Evolutionary conservation across 2,113 vertebrate species (phyloP).

Genomic region (Urocolius indicus): DNA sequence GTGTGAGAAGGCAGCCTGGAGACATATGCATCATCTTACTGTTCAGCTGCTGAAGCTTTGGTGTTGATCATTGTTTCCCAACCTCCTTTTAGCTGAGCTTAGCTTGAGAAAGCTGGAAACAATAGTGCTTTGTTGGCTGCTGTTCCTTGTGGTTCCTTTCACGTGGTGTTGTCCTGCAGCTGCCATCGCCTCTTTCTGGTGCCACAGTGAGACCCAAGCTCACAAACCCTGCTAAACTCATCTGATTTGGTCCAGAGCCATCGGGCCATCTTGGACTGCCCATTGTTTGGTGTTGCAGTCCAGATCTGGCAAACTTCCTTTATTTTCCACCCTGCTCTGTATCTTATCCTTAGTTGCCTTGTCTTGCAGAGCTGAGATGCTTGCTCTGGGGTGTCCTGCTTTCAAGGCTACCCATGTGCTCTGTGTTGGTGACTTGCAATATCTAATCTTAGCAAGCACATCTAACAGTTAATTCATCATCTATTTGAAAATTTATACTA

Average conservation of each 20-base stretch:
- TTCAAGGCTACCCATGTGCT: neutral
- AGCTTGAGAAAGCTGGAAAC: neutral
- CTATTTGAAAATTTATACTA: neutral
- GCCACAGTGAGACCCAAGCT: neutral
- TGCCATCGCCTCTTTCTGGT: neutral
- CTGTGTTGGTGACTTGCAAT: neutral
- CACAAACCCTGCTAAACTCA: neutral
- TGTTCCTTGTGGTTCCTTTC: neutral
- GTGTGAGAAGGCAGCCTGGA: neutral
- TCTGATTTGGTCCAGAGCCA: neutral
- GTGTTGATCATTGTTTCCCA: neutral
- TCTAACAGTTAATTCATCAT: neutral
- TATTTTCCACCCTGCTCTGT: neutral
- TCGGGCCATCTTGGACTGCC: neutral
- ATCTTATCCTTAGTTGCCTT: neutral
- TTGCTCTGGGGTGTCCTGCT: neutral
- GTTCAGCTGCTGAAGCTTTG: neutral
- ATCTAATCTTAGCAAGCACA: neutral
- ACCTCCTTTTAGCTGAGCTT: neutral
- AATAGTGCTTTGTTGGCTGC: fast-evolving
- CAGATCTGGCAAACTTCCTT: neutral
- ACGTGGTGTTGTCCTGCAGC: neutral
- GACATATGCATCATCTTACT: fast-evolving
- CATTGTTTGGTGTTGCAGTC: neutral
- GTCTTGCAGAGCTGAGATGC: neutral